A percentile compares a stretch with the other conserved stretches of the same genome.
Conservation (phyloP, 2,888 invertebrate species). For the Eilema depressum region DNA sequence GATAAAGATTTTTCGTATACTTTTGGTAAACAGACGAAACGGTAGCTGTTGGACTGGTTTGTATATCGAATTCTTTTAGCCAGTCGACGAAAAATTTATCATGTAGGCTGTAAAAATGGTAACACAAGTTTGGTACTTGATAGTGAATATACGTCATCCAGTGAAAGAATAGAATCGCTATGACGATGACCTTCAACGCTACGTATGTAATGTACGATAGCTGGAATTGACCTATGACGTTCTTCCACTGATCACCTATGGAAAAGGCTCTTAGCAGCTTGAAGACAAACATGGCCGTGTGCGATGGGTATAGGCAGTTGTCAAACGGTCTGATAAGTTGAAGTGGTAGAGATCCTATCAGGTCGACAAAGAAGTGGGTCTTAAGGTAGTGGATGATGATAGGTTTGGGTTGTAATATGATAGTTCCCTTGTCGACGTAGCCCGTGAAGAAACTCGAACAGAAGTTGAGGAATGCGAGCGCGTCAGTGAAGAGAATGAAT, state of each 20-base stretch:
- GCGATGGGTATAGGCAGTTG: slow-evolving; percentile 59
- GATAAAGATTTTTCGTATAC: slow-evolving; percentile 65
- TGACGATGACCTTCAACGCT: slow-evolving; percentile 41
- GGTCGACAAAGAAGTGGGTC: slow-evolving; percentile 57
- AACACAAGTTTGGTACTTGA: slow-evolving; percentile 64
- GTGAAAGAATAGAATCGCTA: slow-evolving; percentile 63
- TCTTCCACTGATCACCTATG: slow-evolving; percentile 53
- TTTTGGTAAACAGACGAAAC: slow-evolving; percentile 49
- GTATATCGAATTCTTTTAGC: slow-evolving; percentile 52
- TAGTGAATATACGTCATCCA: slow-evolving; percentile 72
- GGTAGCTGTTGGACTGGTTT: slow-evolving; percentile 11
- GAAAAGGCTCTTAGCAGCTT: slow-evolving; percentile 62
- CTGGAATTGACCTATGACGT: slow-evolving; percentile 59
- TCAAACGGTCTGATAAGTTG: slow-evolving; percentile 58
- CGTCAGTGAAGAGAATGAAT: slow-evolving; percentile 62
- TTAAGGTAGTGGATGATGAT: slow-evolving; percentile 64
- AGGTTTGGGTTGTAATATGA: slow-evolving; percentile 58
- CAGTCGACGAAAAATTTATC: slow-evolving; percentile 45
- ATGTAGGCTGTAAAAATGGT: slow-evolving; percentile 48
- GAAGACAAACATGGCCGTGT: slow-evolving; percentile 63
- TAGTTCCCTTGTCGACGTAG: slow-evolving; percentile 61
- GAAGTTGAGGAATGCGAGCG: slow-evolving; percentile 62
- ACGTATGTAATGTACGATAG: slow-evolving; percentile 59
- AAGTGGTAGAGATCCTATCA: slow-evolving; percentile 63
- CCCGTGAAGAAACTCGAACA: slow-evolving; percentile 68